Percentiles rank a stretch among this genome's conserved stretches.
phyloP scores from a whole-genome alignment of 2,888 invertebrate species.

The Proisotoma minuta region DNA sequence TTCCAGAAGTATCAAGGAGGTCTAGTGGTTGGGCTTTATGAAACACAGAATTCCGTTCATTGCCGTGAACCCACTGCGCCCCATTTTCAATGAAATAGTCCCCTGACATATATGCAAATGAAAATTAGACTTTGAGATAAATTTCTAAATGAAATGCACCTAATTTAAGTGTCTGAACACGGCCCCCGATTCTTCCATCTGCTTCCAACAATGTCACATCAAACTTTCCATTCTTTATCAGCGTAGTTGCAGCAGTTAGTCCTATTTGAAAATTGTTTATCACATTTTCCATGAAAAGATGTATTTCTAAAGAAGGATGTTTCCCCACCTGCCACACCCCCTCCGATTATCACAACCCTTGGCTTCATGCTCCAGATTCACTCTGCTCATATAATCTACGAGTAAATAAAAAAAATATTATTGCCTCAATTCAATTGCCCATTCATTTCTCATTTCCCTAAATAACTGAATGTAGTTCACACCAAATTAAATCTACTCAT shows the following conservation, averaged over 20 bases:
- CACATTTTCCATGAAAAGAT: no score
- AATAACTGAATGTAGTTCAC: no score
- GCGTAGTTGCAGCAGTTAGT: slow-evolving; percentile 74
- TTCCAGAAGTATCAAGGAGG: slow-evolving; percentile 10
- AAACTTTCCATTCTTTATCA: slow-evolving; percentile 70
- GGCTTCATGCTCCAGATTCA: slow-evolving; percentile 12
- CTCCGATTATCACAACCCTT: slow-evolving; percentile 62
- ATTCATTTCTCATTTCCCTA: no score
- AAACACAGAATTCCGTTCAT: slow-evolving; percentile 81
- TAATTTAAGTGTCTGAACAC: slow-evolving; percentile 71
- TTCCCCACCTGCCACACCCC: slow-evolving; percentile 71
- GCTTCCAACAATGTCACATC: slow-evolving; percentile 78
- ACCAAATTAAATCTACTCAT: no score
- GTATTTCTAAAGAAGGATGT: no score
- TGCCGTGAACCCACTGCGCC: slow-evolving; percentile 91
- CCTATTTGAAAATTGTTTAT: no score
- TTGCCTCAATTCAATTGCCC: no score
- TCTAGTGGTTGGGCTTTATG: slow-evolving; percentile 66
- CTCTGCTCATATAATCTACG: not conserved
- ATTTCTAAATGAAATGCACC: slow-evolving; percentile 51
- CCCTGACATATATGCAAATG: slow-evolving; percentile 48
- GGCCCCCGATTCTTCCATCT: slow-evolving; percentile 72
- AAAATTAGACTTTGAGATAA: not conserved
- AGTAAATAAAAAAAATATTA: no score
- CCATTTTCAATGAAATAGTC: slow-evolving; percentile 68